Conservation (phyloP, 1,140 invertebrate species). For the Olivierus martensii region DNA sequence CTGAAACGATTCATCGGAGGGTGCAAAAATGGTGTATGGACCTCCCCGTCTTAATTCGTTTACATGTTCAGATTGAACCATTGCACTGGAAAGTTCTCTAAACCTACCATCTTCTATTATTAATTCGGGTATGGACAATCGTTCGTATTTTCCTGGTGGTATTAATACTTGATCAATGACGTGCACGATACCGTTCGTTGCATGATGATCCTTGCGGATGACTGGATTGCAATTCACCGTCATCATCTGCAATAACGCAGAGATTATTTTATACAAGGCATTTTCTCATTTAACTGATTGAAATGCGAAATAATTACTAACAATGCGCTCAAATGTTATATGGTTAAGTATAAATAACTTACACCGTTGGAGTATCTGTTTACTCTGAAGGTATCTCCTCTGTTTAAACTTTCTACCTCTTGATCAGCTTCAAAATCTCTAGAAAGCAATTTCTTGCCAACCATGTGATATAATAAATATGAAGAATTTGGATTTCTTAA, state of each 20-base stretch:
- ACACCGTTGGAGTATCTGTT: conserved; percentile 38
- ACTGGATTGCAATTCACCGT: conserved; percentile 33
- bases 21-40: conserved; percentile 39
- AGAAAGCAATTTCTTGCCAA: conserved; percentile 27
- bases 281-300: too few species aligned
- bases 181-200: conserved; percentile 41
- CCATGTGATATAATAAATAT: conserved; percentile 33
- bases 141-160: conserved; percentile 24
- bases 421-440: conserved; percentile 31
- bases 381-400: conserved; percentile 33
- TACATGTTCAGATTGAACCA: conserved; percentile 11
- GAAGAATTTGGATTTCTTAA: conserved; percentile 26
- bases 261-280: too few species aligned
- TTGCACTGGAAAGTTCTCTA: conserved; percentile 2
- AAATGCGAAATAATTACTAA: too few species aligned
- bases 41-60: conserved; percentile 23
- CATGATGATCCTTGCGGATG: conserved; percentile 31
- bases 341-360: conserved; percentile 13
- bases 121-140: conserved; percentile 3
- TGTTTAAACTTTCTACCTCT: conserved; percentile 25
- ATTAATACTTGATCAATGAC: conserved; percentile 35
- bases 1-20: conserved; percentile 35
- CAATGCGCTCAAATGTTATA: too few species aligned
- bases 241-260: conserved; percentile 19
- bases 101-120: conserved; percentile 14